Base-by-base conservation (phyloP, 2,888 invertebrate genomes). In the Heliconius hortense region DNA sequence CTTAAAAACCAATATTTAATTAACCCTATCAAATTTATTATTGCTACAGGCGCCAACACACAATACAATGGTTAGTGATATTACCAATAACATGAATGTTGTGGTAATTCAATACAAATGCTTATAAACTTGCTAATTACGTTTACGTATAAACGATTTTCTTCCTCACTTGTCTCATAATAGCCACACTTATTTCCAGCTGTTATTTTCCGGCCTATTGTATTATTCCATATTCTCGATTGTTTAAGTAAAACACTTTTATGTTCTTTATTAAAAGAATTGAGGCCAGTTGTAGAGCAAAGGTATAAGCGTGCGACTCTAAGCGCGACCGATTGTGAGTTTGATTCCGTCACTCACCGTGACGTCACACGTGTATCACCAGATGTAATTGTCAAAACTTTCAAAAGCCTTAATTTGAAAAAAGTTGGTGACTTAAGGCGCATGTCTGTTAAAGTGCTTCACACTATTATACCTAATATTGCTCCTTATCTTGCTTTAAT, bases 81-180 rank as follows among this genome's bases (percentile, higher is more conserved):
- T 10, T 39, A 56, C 59, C 56, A 60, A 71, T 69, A 69, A 60
- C 62, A 71, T 35, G 31, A 35, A 56, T 39, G 60, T 71, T 71
- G 43, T 71, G 43, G 71, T 60, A 71, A 71, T 60, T 71, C 28
- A 43, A 71, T 71, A 62, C 43, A 43, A 62, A 43, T 71, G 60
- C 43, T 71, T 71, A 71, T 62, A 62, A 71, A 71, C 71, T 71
- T 39, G 69, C 24, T n/a, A 56, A 69, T 69, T 56, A 69, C 13
- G 69, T 69, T 56, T 35, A 2, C 31, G 69, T 56, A 56, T 15
- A 5, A 69, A 69, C 56, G 8, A n/a, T 56, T 69, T 69, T 31
- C 53, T 69, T 56, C 35, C 56, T 35, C 31, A 56, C n/a, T 31
- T 69, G 18, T 56, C 31, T 31, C n/a, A 56, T 31, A n/a, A 69